Conservation (phyloP, 2,888 invertebrate genomes). For the Drosophila maculinotata region DNA sequence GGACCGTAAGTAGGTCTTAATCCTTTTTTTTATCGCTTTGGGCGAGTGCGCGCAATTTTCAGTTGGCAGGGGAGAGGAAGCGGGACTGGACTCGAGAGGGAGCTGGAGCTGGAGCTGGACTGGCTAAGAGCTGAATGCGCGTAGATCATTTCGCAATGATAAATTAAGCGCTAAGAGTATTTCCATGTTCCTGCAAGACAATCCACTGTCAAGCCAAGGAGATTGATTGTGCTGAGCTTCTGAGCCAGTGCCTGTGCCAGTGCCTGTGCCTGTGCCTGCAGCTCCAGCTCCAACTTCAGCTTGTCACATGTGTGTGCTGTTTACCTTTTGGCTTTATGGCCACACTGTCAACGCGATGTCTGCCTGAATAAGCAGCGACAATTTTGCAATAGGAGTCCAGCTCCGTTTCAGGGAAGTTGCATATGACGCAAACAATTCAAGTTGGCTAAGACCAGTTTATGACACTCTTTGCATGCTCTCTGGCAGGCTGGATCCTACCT, state of each 20-base stretch:
- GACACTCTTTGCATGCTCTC: conserved; percentile 44
- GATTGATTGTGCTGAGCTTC: conserved; percentile 82
- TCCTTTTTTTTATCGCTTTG: conserved; percentile 77
- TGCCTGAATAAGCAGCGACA: conserved; percentile 64
- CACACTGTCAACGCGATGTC: conserved; percentile 76
- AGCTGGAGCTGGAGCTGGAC: conserved; percentile 10
- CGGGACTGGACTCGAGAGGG: conserved; percentile 29
- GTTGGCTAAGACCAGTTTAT: conserved; percentile 69
- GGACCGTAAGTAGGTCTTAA: conserved; percentile 69
- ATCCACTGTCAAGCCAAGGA: conserved; percentile 82
- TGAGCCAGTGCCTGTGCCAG: conserved; percentile 17
- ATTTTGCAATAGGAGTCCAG: conserved; percentile 64
- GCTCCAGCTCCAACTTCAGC: conserved; percentile 18
- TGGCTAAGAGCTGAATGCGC: conserved; percentile 40
- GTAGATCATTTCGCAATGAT: conserved; percentile 83
- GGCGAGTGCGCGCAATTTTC: conserved; percentile 59
- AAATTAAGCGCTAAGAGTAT: conserved; percentile 85
- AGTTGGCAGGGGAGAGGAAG: conserved; percentile 24
- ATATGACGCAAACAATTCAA: conserved; percentile 56
- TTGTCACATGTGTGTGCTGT: conserved; percentile 52
- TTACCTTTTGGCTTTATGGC: conserved; percentile 50
- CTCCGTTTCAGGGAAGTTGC: conserved; percentile 59
- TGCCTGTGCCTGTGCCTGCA: conserved; percentile 4
- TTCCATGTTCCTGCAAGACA: conserved; percentile 84
- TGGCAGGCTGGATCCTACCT: conserved; percentile 13